A percentile compares a stretch with the other conserved stretches of the same genome.
phyloP scores from a whole-genome alignment of 2,888 invertebrate species.

The Baccha elongata region DNA sequence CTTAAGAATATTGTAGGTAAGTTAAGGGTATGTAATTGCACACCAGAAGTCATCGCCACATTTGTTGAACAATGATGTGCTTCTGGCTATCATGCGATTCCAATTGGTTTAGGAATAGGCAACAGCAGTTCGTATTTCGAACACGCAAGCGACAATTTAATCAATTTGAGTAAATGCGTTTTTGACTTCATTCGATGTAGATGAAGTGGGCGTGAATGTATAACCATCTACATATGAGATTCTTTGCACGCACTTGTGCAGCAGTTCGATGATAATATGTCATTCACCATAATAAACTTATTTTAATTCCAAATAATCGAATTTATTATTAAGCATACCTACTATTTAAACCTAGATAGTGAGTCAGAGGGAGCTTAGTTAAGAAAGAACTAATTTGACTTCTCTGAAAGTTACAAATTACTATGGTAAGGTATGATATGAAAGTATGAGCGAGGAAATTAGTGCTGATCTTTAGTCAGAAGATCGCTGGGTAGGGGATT shows the following conservation, averaged over 20 bases:
- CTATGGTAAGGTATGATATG: too few relatives aligned
- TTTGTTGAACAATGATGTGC: constrained; percentile 42
- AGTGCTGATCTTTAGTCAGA: too few relatives aligned
- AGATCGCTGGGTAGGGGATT: too few relatives aligned
- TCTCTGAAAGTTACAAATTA: too few relatives aligned
- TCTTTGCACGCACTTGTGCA: constrained; percentile 33
- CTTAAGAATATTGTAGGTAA: not conserved
- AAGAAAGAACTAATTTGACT: too few relatives aligned
- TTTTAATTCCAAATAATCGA: too few relatives aligned
- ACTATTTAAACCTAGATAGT: too few relatives aligned
- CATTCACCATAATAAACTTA: too few relatives aligned
- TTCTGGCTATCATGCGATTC: constrained; percentile 66
- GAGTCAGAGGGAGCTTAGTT: too few relatives aligned
- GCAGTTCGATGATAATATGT: not conserved
- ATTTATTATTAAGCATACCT: too few relatives aligned
- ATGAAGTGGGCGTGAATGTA: constrained; percentile 51
- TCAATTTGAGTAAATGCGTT: constrained; percentile 48
- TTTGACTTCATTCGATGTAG: not conserved
- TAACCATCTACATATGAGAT: not conserved
- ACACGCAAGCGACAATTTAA: constrained; percentile 62
- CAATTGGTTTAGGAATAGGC: constrained; percentile 3
- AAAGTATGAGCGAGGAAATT: too few relatives aligned
- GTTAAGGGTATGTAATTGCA: constrained; percentile 35
- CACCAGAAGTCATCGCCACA: constrained; percentile 65
- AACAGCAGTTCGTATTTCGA: constrained; percentile 59